Percentiles rank a stretch among this genome's conserved stretches.
Conservation (phyloP, 2,888 invertebrate species). For the Drosophila tanythrix region DNA sequence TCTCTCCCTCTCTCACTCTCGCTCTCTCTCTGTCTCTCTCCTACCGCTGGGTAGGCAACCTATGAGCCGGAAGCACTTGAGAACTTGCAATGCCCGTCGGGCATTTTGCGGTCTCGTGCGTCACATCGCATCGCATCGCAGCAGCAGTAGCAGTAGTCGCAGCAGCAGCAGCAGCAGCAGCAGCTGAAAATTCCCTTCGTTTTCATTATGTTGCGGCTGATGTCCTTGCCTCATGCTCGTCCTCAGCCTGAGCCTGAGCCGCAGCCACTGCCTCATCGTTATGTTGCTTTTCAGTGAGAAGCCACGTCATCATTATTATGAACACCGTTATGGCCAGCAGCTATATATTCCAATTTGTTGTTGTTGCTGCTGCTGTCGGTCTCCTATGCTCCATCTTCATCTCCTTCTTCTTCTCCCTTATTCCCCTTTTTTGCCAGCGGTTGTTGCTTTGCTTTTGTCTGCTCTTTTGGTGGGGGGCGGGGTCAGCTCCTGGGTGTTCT, state of each 20-base stretch:
- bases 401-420: constrained; percentile 38
- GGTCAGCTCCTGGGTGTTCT: constrained; percentile 70
- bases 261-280: constrained; percentile 32
- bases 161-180: constrained; percentile 1
- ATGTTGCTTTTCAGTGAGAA: constrained; percentile 74
- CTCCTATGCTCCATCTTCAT: constrained; percentile 13
- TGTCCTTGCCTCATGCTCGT: constrained; percentile 63
- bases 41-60: constrained; percentile 61
- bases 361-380: constrained; percentile 57
- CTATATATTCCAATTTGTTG: constrained; percentile 80
- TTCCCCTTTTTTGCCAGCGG: constrained; percentile 70
- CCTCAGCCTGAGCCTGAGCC: constrained; percentile 4
- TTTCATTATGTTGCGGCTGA: constrained; percentile 81
- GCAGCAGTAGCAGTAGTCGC: constrained; percentile 1
- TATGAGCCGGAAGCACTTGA: constrained; percentile 81
- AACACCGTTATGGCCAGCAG: constrained; percentile 76
- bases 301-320: constrained; percentile 81
- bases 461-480: constrained; percentile 32
- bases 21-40: constrained; percentile 17
- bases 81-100: constrained; percentile 78
- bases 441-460: constrained; percentile 77
- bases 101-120: constrained; percentile 79
- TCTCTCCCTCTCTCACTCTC: neutral
- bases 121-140: constrained; percentile 65
- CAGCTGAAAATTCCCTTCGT: constrained; percentile 79